Base-by-base conservation (phyloP, 1,140 invertebrate species). In the Panulirus ornatus region DNA sequence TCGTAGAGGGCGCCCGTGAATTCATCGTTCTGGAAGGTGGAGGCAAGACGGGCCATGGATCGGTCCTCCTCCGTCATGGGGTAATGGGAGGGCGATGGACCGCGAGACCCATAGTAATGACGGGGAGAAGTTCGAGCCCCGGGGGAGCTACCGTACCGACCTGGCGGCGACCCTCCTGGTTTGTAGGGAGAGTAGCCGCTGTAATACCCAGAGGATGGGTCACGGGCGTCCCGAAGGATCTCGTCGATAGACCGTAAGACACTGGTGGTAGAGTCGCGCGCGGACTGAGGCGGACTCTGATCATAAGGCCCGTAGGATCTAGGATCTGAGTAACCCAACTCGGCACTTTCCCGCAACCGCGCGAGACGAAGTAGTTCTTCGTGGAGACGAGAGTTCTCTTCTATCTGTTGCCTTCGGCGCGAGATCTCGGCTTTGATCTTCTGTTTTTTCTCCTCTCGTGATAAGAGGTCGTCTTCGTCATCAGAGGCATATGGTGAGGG, bases 361-460 rank as follows among this genome's bases (percentile, higher is more conserved):
- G 95, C 95, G 38, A 96, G 93, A 54, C 95, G 93, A 38, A 95
- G 92, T 9, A 96, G 93, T 92, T 96, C 95, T 70, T 95, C 94
- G 92, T 96, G 95, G 6, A 96, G 93, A 40, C 95, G 93, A 8
- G 95, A 94, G 79, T 95, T 95, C 90, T 96, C 95, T 92, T 96
- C 95, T n/a, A 96, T 95, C 92, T 96, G 95, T 87, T 95, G 94
- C 79, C 95, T 94, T 3, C 96, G 93, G 47, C 95, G 94, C 5
- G 95, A 95, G 85, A 96, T 96, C 93, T 96, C 96, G 16, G 95
- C 95, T 93, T 96, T 96, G 71, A 96, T 95, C 91, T 95, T 94
- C 19, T 95, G 94, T 91, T 95, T 95, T 92, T 95, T 96, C 92
- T 96, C 95, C 92, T 96, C 95, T 2, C 95, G 90, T 30, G 92